Base-by-base conservation (phyloP, 2,888 invertebrate genomes). In the Eutolmus rufibarbis region DNA sequence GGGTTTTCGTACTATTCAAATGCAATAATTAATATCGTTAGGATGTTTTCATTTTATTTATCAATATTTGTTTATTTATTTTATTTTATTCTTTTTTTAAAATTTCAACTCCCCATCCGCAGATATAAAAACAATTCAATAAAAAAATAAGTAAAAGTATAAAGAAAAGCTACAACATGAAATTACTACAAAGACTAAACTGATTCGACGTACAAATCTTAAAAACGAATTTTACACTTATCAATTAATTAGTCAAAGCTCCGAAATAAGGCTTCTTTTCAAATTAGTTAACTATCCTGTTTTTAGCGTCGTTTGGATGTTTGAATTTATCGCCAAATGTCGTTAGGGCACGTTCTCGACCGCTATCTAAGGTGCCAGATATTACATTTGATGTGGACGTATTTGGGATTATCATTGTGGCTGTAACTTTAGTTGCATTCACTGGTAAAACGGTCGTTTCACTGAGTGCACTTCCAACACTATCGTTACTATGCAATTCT, bases 321-420 rank as follows among this genome's bases (percentile, higher is more conserved):
- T 57, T 46, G 34, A n/a, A 76, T 76, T 86, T 86, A 76, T 86
- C 88, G 66, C 87, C 88, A 86, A 91, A 91, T 23, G 92, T 91
- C 19, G 91, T 91, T 89, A 91, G 90, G 77, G 89, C 89, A 51
- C 91, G 90, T 84, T 91, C 92, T n/a, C 91, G 90, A 5, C 91
- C 92, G 78, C 91, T 91, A 86, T 90, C 89, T 89, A 90, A 89
- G 12, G 91, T 91, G 81, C 91, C 91, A 1, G 91, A 87, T 14
- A 91, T 89, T 86, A 91, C 87, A 40, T 88, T 82, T 77, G 84
- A 79, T 28, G 78, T 31, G 76, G 78, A 76, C 8, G 86, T 74
- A 14, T 85, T 89, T 19, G 88, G 51, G 76, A 77, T 77, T 12
- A 37, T 16, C 37, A 56, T 86, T 86, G 86, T 86, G 12, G 87